A percentile compares a stretch with the other conserved stretches of the same genome.
Evolutionary conservation across 1,140 invertebrate species (phyloP).

Genomic region (Trinorchestia longiramus): DNA sequence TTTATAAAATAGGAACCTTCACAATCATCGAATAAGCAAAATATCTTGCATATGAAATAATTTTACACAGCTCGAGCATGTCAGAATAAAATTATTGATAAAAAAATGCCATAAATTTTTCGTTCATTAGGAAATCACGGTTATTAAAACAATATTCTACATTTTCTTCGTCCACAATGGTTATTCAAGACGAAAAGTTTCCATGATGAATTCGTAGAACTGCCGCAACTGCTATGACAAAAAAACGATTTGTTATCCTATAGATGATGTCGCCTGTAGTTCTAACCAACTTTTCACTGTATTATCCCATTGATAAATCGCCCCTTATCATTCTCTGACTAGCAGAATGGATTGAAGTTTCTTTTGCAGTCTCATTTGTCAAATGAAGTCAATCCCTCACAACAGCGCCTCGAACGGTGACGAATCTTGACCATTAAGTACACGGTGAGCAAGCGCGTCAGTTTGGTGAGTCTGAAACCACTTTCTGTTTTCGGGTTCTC

Average conservation of each 20-base stretch:
- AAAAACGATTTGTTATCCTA: neutral
- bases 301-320: slow-evolving; percentile 20
- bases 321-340: neutral
- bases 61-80: too few relatives aligned
- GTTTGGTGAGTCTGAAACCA: neutral
- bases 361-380: slow-evolving; percentile 1
- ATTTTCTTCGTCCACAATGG: neutral
- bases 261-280: neutral
- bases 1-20: too few relatives aligned
- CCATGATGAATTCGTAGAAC: neutral
- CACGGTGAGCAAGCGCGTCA: neutral
- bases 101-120: too few relatives aligned
- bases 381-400: neutral
- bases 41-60: too few relatives aligned
- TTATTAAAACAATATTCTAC: too few relatives aligned
- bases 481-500: neutral
- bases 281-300: slow-evolving; percentile 2
- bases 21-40: too few relatives aligned
- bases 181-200: neutral
- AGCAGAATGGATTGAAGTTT: neutral
- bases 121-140: too few relatives aligned
- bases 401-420: neutral
- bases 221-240: too few relatives aligned
- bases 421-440: neutral
- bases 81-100: too few relatives aligned